A percentile compares a stretch with the other conserved stretches of the same genome.
Conservation (phyloP, 2,888 invertebrate genomes). For the Morpho achilles region DNA sequence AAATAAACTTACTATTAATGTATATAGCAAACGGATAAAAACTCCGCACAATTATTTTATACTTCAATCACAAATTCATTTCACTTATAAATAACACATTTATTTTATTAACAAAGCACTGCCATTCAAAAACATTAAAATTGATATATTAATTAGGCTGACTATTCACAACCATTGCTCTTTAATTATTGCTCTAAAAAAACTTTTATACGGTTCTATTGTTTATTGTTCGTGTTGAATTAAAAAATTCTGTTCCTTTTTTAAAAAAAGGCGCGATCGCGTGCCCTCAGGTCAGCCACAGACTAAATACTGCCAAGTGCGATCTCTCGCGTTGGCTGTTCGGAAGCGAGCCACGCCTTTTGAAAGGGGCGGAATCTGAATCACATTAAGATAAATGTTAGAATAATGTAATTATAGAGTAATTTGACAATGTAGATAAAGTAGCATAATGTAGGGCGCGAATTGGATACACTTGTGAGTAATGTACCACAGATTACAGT, state of each 20-base stretch:
- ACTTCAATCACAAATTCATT: no score
- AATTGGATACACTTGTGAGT: neutral
- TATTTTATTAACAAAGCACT: no score
- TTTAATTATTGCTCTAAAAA: neutral
- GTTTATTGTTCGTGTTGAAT: no score
- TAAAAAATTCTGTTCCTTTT: neutral
- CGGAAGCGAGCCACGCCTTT: neutral
- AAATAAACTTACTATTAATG: no score
- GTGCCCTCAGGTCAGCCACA: neutral
- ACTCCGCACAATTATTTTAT: no score
- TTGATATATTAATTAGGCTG: no score
- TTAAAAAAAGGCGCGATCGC: constrained; percentile 3
- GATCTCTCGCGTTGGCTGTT: constrained; percentile 3
- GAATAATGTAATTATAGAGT: constrained; percentile 1
- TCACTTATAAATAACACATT: no score
- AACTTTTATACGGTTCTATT: neutral
- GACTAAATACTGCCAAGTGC: constrained; percentile 7
- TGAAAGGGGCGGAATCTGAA: constrained; percentile 5
- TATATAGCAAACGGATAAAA: no score
- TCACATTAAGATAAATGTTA: constrained; percentile 4
- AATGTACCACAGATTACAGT: no score
- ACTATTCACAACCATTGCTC: no score
- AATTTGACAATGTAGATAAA: constrained; percentile 4
- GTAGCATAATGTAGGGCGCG: neutral
- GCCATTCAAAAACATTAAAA: no score